A percentile compares a stretch with the other conserved stretches of the same genome.
These are phyloP conservation scores for Myotis planiceps DNA, from an alignment of 2,797 vertebrate genomes.

Conservation along the genomic window DNA sequence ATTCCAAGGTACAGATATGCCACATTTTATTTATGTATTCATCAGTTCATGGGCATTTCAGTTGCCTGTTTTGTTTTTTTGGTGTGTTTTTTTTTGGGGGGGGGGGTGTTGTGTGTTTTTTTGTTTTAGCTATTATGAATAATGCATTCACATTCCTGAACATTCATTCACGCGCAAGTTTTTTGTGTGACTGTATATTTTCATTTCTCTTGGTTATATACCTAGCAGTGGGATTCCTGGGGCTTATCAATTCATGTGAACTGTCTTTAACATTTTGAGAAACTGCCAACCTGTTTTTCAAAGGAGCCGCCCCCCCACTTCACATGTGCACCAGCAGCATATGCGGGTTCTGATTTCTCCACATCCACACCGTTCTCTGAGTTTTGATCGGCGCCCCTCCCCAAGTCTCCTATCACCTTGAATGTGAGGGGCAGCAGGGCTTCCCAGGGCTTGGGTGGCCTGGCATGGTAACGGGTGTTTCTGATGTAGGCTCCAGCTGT, in stretches of 20 bases:
- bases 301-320: background rate
- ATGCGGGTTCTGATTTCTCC: background rate
- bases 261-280: background rate
- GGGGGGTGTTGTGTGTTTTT: no score
- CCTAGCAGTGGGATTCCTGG: background rate
- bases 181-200: background rate
- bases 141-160: background rate
- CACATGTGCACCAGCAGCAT: background rate
- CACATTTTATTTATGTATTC: background rate
- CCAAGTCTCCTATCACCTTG: background rate
- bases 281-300: background rate
- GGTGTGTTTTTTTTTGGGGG: no score
- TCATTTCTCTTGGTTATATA: conserved; percentile 15
- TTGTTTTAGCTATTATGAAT: background rate
- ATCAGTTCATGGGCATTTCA: background rate
- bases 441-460: background rate
- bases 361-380: background rate
- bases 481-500: background rate
- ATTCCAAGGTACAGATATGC: background rate
- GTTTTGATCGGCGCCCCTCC: background rate
- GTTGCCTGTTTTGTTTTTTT: background rate
- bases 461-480: background rate
- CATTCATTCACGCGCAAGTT: background rate
- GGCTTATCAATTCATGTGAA: background rate
- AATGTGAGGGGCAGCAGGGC: background rate